Evolutionary conservation across 35 echinoderm and acorn worm genomes (phyloP).

Genomic region (Apostichopus japonicus): DNA sequence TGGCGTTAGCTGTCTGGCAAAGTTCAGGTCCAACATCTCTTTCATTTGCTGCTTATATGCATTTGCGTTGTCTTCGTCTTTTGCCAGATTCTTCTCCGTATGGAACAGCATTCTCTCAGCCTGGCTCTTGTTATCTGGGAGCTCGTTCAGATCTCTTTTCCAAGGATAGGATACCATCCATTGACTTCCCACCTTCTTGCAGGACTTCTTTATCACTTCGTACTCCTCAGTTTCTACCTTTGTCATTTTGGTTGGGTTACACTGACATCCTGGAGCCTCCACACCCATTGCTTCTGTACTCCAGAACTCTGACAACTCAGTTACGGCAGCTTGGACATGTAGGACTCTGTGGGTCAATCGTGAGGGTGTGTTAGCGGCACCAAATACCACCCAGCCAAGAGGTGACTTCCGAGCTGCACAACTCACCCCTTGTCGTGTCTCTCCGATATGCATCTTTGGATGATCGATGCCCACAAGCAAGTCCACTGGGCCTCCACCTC

Average conservation of each 20-base stretch:
- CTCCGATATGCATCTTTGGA: constrained; percentile 26
- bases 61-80: constrained; percentile 31
- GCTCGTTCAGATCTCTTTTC: constrained; percentile 18
- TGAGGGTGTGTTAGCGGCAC: background rate
- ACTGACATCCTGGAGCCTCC: constrained; percentile 25
- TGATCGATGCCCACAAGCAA: constrained; percentile 44
- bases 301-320: constrained; percentile 75
- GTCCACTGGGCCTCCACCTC: constrained; percentile 53
- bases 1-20: constrained; percentile 56
- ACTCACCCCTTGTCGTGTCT: background rate
- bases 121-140: constrained; percentile 46
- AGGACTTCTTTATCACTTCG: constrained; percentile 38
- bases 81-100: constrained; percentile 9
- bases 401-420: constrained; percentile 10
- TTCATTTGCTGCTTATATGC: constrained; percentile 49
- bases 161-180: constrained; percentile 62
- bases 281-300: constrained; percentile 66
- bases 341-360: constrained; percentile 32
- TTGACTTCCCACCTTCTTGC: constrained; percentile 38
- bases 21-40: constrained; percentile 57
- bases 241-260: constrained; percentile 57
- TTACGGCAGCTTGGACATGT: constrained; percentile 31
- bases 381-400: constrained; percentile 58
- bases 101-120: constrained; percentile 30
- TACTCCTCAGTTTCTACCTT: constrained; percentile 56